Percentiles rank a stretch among this genome's conserved stretches.
phyloP scores from a whole-genome alignment of 2,888 invertebrate genomes.

The Tridacna gigas region DNA sequence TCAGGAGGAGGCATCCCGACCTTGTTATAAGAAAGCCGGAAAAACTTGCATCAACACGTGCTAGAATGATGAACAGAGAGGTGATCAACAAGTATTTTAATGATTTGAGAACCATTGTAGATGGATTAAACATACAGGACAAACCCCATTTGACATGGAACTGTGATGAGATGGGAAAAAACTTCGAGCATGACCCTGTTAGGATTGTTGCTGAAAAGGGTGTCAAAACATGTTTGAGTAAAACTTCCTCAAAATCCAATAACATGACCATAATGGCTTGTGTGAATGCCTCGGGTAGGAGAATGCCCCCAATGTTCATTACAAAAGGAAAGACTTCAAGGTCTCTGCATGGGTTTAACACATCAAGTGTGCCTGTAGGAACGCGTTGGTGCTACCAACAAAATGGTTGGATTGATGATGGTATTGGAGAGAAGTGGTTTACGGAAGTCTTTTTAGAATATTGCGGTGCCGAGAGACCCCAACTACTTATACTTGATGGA shows the following conservation, averaged over 20 bases:
- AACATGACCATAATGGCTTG: slow-evolving; percentile 47
- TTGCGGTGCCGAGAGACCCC: slow-evolving; percentile 20
- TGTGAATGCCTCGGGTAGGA: slow-evolving; percentile 29
- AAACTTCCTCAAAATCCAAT: slow-evolving; percentile 29
- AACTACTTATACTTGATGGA: not conserved
- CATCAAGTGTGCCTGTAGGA: not conserved
- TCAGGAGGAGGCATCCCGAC: slow-evolving; percentile 46
- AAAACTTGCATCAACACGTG: slow-evolving; percentile 29
- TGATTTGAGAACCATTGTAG: slow-evolving; percentile 16
- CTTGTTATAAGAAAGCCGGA: slow-evolving; percentile 45
- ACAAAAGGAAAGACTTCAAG: slow-evolving; percentile 44
- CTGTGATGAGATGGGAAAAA: slow-evolving; percentile 32
- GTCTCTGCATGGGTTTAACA: not conserved
- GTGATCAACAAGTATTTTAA: slow-evolving; percentile 30
- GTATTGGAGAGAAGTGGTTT: not conserved
- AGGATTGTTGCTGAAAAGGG: slow-evolving; percentile 16
- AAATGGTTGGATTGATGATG: not conserved
- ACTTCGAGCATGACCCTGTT: slow-evolving; percentile 33
- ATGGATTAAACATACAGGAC: not conserved
- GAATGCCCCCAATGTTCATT: slow-evolving; percentile 58
- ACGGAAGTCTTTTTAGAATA: slow-evolving; percentile 15
- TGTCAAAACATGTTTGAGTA: slow-evolving; percentile 25
- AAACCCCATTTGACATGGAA: slow-evolving; percentile 30
- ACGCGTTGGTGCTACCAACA: not conserved
- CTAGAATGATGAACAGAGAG: slow-evolving; percentile 45